Conservation (phyloP, 2,797 vertebrate genomes). For the Rhinoraja longicauda region DNA sequence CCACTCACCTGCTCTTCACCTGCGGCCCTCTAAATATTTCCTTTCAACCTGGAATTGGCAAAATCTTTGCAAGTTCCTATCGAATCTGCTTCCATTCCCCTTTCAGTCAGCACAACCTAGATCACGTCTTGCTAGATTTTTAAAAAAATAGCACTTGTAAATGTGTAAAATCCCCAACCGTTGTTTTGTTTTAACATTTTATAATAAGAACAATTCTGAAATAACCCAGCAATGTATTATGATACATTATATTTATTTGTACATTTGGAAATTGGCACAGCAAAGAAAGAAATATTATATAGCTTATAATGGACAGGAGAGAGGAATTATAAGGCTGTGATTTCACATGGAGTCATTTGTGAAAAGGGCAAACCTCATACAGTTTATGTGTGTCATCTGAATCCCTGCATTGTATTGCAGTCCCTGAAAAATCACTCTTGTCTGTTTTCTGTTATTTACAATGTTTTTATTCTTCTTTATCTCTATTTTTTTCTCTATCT, state of each 20-base stretch:
- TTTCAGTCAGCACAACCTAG: neutral
- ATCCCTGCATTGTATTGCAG: neutral
- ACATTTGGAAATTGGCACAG: neutral
- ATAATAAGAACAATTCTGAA: neutral
- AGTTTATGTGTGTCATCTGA: neutral
- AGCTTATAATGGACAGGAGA: neutral
- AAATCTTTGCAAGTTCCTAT: neutral
- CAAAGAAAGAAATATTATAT: neutral
- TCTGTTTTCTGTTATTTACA: conserved; percentile 12
- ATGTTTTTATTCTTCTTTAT: neutral
- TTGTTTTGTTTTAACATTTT: neutral
- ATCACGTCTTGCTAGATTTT: neutral
- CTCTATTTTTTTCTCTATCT: neutral
- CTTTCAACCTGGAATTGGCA: neutral
- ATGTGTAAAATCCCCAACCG: neutral
- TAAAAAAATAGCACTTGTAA: neutral
- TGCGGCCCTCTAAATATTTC: neutral
- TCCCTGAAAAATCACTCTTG: neutral
- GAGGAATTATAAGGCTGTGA: neutral
- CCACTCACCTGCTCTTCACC: neutral
- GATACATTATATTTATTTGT: neutral
- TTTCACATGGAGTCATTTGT: neutral
- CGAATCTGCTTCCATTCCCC: neutral
- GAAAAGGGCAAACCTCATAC: neutral
- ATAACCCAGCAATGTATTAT: neutral